phyloP scores from a whole-genome alignment of 1,140 invertebrate species.

The Cataglyphis hispanica region DNA sequence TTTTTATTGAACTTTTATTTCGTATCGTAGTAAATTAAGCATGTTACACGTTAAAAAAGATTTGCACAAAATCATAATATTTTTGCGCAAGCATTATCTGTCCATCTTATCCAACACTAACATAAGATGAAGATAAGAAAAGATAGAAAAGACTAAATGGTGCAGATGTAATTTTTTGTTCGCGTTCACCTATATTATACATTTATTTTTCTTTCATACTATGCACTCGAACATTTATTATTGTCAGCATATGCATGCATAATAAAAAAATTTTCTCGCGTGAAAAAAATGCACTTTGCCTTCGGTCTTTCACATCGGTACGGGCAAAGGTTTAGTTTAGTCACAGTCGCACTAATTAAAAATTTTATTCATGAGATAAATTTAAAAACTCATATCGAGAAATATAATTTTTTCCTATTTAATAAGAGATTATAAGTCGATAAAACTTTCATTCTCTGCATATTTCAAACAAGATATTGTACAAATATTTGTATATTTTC shows the following conservation, averaged over 20 bases:
- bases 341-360: background rate
- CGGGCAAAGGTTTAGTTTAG: conserved; percentile 18
- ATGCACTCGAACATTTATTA: background rate
- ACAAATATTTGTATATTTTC: background rate
- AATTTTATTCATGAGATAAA: too few relatives aligned
- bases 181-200: background rate
- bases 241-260: background rate
- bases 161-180: background rate
- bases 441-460: background rate
- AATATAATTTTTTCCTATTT: background rate
- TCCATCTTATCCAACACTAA: background rate
- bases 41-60: background rate
- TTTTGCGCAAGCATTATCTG: background rate
- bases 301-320: background rate
- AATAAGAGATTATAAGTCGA: background rate
- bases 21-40: background rate
- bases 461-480: background rate
- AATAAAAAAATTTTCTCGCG: background rate
- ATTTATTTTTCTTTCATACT: background rate
- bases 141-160: background rate
- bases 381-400: background rate
- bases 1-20: background rate
- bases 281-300: background rate
- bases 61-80: background rate
- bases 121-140: background rate